Percentiles rank a stretch among this genome's conserved stretches.
Conservation (phyloP, 2,888 invertebrate genomes). For the Noctua janthe region DNA sequence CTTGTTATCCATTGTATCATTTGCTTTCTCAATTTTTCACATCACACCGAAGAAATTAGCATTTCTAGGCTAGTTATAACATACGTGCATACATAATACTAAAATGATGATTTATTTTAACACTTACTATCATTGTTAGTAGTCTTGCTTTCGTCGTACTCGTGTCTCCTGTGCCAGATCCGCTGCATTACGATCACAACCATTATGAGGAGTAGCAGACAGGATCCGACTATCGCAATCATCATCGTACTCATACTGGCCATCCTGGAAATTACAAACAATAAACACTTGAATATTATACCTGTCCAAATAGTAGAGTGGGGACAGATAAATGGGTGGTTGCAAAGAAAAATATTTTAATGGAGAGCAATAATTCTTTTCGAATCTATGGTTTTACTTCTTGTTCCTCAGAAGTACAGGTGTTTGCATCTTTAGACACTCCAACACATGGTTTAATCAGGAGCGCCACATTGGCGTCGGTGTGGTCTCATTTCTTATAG, state of each 20-base stretch:
- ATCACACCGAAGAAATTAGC: background rate
- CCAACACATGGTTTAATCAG: background rate
- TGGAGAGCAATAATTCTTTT: background rate
- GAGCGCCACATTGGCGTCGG: background rate
- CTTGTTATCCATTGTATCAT: background rate
- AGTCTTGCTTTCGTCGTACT: conserved; percentile 66
- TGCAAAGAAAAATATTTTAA: background rate
- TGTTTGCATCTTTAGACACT: background rate
- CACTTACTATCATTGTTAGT: conserved; percentile 52
- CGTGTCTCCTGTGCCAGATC: conserved; percentile 75
- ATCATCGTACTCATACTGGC: conserved; percentile 81
- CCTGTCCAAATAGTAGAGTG: background rate
- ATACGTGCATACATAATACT: background rate
- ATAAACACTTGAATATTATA: background rate
- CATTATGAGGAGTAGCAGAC: conserved; percentile 75
- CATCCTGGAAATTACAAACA: conserved; percentile 72
- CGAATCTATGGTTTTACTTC: background rate
- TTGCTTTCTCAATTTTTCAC: background rate
- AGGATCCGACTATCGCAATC: conserved; percentile 75
- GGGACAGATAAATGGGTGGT: background rate
- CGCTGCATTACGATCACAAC: conserved; percentile 76
- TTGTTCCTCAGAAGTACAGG: background rate
- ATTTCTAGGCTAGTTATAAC: background rate
- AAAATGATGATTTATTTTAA: background rate
- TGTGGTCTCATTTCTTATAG: background rate